phyloP scores from a whole-genome alignment of 2,797 vertebrate genomes.

The Pseudochirops corinnae region DNA sequence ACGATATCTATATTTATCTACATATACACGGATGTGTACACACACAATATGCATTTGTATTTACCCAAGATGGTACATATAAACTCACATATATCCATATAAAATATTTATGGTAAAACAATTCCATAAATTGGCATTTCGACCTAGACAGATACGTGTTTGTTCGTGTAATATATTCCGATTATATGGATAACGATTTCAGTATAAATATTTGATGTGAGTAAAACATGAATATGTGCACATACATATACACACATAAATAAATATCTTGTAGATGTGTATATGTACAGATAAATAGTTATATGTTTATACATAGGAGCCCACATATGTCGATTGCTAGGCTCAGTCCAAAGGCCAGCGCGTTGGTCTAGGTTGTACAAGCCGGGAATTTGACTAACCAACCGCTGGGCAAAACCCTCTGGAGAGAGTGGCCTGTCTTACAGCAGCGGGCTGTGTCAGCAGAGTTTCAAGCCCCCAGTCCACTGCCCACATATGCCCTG shows the following conservation, averaged over 20 bases:
- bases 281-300: background rate
- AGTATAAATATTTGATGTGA: background rate
- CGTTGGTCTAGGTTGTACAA: background rate
- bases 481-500: conserved; percentile 52
- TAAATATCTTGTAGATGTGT: background rate
- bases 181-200: background rate
- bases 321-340: background rate
- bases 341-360: background rate
- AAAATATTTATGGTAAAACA: background rate
- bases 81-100: background rate
- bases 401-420: background rate
- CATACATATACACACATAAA: background rate
- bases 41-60: background rate
- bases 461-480: background rate
- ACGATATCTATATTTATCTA: background rate
- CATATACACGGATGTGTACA: background rate
- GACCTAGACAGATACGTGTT: background rate
- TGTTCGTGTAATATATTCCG: background rate
- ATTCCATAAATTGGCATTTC: background rate
- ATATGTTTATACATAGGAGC: background rate
- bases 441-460: background rate
- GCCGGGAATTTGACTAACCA: background rate
- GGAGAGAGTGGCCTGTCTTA: background rate
- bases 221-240: background rate
- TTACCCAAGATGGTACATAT: background rate